phyloP scores from a whole-genome alignment of 2,888 invertebrate species.

The Drosophila austrosaltans region DNA sequence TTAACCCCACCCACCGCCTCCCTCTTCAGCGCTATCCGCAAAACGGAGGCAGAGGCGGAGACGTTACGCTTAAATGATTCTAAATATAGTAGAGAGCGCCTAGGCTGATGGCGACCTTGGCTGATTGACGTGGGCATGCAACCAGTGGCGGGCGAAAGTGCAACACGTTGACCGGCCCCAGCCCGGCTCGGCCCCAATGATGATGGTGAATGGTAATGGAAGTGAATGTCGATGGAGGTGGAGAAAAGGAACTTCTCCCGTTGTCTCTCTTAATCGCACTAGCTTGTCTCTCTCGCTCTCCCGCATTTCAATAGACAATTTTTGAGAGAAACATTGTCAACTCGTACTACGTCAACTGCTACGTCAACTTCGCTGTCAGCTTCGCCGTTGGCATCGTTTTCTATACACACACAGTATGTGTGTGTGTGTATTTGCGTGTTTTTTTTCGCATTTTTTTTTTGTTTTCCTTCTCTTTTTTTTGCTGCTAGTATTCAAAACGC shows the following conservation, averaged over 20 bases:
- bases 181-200: not conserved
- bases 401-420: not conserved
- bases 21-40: conserved; percentile 22
- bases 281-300: not conserved
- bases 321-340: conserved; percentile 59
- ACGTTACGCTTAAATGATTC: conserved; percentile 60
- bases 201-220: not conserved
- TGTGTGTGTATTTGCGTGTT: conserved; percentile 17
- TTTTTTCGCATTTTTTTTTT: conserved; percentile 29
- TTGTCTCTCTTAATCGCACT: not conserved
- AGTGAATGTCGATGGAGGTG: conserved; percentile 2
- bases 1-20: not conserved
- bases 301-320: conserved; percentile 37
- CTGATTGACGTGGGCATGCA: conserved; percentile 53
- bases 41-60: conserved; percentile 27
- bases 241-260: conserved; percentile 1
- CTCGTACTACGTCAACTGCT: conserved; percentile 36
- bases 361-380: conserved; percentile 34
- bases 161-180: conserved; percentile 30
- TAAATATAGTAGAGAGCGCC: conserved; percentile 47
- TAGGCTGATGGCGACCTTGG: conserved; percentile 56
- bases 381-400: conserved; percentile 26
- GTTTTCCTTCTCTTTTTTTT: conserved; percentile 39
- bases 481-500: conserved; percentile 81
- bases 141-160: conserved; percentile 69